Conservation (phyloP, 2,888 invertebrate genomes). For the Melieria omissa region DNA sequence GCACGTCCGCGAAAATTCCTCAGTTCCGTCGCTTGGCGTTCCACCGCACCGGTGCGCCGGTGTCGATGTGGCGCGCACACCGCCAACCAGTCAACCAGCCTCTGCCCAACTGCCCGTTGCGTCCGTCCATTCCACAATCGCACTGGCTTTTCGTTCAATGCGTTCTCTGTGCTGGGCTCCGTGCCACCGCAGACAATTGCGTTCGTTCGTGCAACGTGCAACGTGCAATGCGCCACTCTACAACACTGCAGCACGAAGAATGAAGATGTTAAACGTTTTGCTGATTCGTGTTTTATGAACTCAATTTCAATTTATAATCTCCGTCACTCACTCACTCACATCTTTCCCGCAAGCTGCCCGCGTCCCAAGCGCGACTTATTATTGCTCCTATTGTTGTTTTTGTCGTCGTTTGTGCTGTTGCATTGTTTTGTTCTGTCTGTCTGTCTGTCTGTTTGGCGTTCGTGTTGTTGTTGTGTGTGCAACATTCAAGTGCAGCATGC, state of each 20-base stretch:
- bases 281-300: slow-evolving; percentile 65
- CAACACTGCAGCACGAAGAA: slow-evolving; percentile 39
- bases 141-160: background rate
- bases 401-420: slow-evolving; percentile 3
- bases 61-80: slow-evolving; percentile 1
- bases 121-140: slow-evolving; percentile 1
- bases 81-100: slow-evolving; percentile 8
- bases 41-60: background rate
- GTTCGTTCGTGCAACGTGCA: slow-evolving; percentile 26
- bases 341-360: slow-evolving; percentile 1
- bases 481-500: background rate
- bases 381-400: background rate
- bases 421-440: slow-evolving; percentile 20
- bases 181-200: slow-evolving; percentile 13
- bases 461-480: slow-evolving; percentile 15
- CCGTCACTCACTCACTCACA: slow-evolving; percentile 28
- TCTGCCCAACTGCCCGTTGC: slow-evolving; percentile 4
- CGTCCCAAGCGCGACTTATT: background rate
- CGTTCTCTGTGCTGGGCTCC: slow-evolving; percentile 11
- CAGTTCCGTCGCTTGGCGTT: slow-evolving; percentile 7
- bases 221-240: background rate
- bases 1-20: slow-evolving; percentile 61
- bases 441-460: slow-evolving; percentile 48
- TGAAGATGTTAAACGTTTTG: slow-evolving; percentile 64
- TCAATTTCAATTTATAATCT: slow-evolving; percentile 64